Percentiles rank a stretch among this genome's conserved stretches.
Conservation (phyloP, 2,888 invertebrate species). For the Trissolcus japonicus region DNA sequence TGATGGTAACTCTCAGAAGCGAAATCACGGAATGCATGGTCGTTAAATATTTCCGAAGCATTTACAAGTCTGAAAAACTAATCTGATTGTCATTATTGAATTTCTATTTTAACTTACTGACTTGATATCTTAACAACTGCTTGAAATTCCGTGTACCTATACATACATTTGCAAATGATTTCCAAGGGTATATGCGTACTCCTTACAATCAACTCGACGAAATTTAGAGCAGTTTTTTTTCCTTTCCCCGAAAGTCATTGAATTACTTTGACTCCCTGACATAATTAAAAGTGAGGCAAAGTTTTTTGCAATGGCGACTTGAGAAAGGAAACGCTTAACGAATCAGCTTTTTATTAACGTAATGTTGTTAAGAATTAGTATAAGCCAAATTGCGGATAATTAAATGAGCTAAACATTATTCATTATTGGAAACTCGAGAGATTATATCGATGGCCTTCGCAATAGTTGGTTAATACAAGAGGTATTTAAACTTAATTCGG, state of each 20-base stretch:
- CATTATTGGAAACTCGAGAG: neutral
- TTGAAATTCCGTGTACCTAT: conserved; percentile 38
- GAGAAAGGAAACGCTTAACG: conserved; percentile 25
- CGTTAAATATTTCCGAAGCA: conserved; percentile 12
- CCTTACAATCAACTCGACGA: conserved; percentile 37
- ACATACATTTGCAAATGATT: conserved; percentile 47
- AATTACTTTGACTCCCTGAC: conserved; percentile 36
- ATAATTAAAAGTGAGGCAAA: conserved; percentile 35
- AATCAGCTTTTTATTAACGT: conserved; percentile 23
- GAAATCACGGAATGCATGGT: conserved; percentile 4
- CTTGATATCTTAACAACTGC: conserved; percentile 37
- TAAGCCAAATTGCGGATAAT: conserved; percentile 19
- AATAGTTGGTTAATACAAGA: no score
- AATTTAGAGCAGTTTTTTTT: conserved; percentile 22
- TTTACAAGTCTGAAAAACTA: conserved; percentile 8
- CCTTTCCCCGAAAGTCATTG: neutral
- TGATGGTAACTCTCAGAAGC: neutral
- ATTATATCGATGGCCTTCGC: neutral
- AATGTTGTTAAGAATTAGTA: conserved; percentile 25
- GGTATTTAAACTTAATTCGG: neutral
- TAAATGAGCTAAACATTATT: neutral
- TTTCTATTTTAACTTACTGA: conserved; percentile 6
- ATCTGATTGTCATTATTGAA: conserved; percentile 18
- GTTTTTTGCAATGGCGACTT: conserved; percentile 14
- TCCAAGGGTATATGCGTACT: conserved; percentile 17